A percentile compares a stretch with the other conserved stretches of the same genome.
These are phyloP conservation scores for Platichthys stellatus DNA, from an alignment of 2,113 vertebrate species.

Conservation along the genomic window DNA sequence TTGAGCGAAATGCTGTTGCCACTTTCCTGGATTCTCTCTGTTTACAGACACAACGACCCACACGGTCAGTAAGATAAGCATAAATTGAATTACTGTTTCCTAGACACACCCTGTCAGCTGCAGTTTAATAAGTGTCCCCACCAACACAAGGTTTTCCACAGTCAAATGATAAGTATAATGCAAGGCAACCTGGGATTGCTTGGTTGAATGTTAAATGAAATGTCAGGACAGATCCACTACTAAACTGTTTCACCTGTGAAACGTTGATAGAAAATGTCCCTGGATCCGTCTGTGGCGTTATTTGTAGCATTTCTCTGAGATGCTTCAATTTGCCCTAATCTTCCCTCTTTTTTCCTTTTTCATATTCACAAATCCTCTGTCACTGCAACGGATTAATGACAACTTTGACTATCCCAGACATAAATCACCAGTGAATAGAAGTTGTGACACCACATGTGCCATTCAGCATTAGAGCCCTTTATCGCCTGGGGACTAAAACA, in stretches of 20 bases:
- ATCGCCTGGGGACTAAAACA: not conserved
- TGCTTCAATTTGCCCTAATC: slow-evolving; percentile 50
- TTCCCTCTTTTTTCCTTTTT: slow-evolving; percentile 1
- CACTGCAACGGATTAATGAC: slow-evolving; percentile 1
- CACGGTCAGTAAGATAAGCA: slow-evolving; percentile 12
- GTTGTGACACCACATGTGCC: slow-evolving; percentile 52
- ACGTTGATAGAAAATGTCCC: slow-evolving; percentile 15
- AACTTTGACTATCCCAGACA: not conserved
- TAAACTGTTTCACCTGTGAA: slow-evolving; percentile 46
- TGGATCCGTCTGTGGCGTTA: slow-evolving; percentile 24
- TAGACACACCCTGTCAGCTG: not conserved
- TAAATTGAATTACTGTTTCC: slow-evolving; percentile 23
- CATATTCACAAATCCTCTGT: slow-evolving; percentile 38
- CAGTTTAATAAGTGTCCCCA: not conserved
- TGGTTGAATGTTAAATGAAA: slow-evolving; percentile 35
- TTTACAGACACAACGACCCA: not conserved
- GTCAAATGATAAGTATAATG: slow-evolving; percentile 19
- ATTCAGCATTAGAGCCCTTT: slow-evolving; percentile 43
- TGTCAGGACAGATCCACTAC: slow-evolving; percentile 22
- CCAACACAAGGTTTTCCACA: slow-evolving; percentile 5
- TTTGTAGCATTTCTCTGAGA: slow-evolving; percentile 34
- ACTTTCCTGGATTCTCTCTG: not conserved
- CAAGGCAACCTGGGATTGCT: not conserved
- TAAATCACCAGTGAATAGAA: not conserved
- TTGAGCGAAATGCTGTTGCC: not conserved